Base-by-base conservation (phyloP, 2,888 invertebrate genomes). In the Acleris emargana region DNA sequence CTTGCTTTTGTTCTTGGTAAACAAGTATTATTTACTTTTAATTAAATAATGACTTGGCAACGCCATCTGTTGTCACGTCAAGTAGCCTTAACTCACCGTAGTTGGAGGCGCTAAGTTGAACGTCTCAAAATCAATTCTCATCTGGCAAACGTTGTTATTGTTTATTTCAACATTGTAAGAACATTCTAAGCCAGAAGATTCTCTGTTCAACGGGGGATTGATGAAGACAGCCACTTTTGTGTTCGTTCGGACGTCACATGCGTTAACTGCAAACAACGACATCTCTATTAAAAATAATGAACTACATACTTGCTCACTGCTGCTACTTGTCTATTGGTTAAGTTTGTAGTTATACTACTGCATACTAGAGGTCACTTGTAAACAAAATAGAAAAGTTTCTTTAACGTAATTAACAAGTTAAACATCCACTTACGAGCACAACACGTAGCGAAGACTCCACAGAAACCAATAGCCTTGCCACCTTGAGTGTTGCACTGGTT, bases 61-160 rank as follows among this genome's bases (percentile, higher is more conserved):
- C 38, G 58, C 57, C 58, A 58, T 53, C 60, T 64, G 11, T 45
- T 25, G 38, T 52, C 17, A 16, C 38, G 13, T 58, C 17, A 16
- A 45, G 13, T 58, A 52, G 45, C 32, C n/a, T 6, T 16, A 42
- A 54, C 60, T 86, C 16, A 92, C 93, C 25, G 88, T 89, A 5
- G 88, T 89, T 1, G 90, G 93, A 0, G 88, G 89, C 0, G 93
- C 93, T 1, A 94, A 76, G 67, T 90, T 89, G 75, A 94, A 93
- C 17, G 91, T 89, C 67, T 94, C 93, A 64, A 94, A 93, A 78
- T 94, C 94, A 3, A 94, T 88, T 64, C 94, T 89, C 81, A 94
- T 86, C 75, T 94, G 94, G 70, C 94, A 94, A 6, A 94, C 92
- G 53, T 94, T 93, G 71, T 92, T 90, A 73, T 94, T 94, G 69